Base-by-base conservation (phyloP, 2,888 invertebrate species). In the Ecliptopera silaceata region DNA sequence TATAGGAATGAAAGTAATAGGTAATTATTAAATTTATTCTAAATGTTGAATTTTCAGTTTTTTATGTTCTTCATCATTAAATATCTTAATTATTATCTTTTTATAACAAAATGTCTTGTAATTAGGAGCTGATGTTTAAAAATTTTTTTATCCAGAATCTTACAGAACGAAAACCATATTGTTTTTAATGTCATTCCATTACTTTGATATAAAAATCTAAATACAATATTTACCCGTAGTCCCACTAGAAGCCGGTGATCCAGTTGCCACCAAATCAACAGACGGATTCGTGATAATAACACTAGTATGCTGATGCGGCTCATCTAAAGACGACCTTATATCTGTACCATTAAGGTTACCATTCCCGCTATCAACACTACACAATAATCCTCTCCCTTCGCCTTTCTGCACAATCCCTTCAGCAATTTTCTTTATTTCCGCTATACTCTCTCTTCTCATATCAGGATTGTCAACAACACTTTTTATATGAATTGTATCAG, bases 251-350 rank as follows among this genome's bases (percentile, higher is more conserved):
- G 76, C 89, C 8, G 92, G 92, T 0, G 92, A 92, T 0, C 84
- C 86, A 12, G 84, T 83, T 54, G 91, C 87, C 2, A 75, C 91
- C 38, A 95, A 86, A 79, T 95, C 95, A 5, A 95, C 92, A 1
- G 95, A 95, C 0, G 95, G 94, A 71, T 95, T 94, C 0, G 95
- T 95, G 6, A 95, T 93, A 59, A 95, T 95, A 1, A 95, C 95
- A 66, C 94, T 94, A 5, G 94, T 93, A 59, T 91, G 92, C 61
- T 85, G 85, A 26, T 78, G 88, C 2, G 79, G 69, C 55, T 88
- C 88, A 56, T 90, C 87, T 26, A 86, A 59, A 0, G 86, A 84
- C 0, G 84, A 79, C 65, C 80, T 80, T 56, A 80, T 62, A 53
- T 91, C 84, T 59, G 69, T 82, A 8, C 92, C 87, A 56, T 89